These are phyloP conservation scores for Stegostoma tigrinum DNA, from an alignment of 2,113 vertebrate genomes.

Conservation along the genomic window DNA sequence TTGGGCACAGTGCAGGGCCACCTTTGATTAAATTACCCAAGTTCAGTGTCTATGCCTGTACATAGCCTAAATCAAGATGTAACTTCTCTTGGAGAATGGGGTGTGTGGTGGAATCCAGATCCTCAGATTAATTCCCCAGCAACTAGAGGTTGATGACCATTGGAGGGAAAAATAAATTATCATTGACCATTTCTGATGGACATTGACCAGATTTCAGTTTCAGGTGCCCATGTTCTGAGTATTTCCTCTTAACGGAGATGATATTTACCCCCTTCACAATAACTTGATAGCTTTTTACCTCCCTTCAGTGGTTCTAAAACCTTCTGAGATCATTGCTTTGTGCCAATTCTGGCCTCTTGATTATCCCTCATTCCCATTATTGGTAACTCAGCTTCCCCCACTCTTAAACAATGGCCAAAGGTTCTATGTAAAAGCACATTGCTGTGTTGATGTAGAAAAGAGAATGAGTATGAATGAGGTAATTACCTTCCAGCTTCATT, in stretches of 20 bases:
- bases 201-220: neutral
- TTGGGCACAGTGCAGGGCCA: too few relatives aligned
- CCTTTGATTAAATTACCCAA: neutral
- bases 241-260: neutral
- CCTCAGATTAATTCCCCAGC: neutral
- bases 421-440: neutral
- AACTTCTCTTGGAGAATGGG: neutral
- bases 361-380: neutral
- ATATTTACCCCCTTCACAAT: neutral
- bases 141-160: neutral
- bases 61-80: neutral
- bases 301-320: neutral
- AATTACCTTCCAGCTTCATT: conserved; percentile 65
- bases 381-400: neutral
- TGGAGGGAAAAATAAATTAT: neutral
- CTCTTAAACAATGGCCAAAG: neutral
- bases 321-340: neutral
- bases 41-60: neutral
- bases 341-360: neutral
- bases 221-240: neutral
- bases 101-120: neutral
- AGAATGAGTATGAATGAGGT: neutral
- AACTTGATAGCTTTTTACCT: neutral
- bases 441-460: neutral
- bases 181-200: neutral